phyloP scores from a whole-genome alignment of 1,140 invertebrate genomes.

The Platorchestia sp. region DNA sequence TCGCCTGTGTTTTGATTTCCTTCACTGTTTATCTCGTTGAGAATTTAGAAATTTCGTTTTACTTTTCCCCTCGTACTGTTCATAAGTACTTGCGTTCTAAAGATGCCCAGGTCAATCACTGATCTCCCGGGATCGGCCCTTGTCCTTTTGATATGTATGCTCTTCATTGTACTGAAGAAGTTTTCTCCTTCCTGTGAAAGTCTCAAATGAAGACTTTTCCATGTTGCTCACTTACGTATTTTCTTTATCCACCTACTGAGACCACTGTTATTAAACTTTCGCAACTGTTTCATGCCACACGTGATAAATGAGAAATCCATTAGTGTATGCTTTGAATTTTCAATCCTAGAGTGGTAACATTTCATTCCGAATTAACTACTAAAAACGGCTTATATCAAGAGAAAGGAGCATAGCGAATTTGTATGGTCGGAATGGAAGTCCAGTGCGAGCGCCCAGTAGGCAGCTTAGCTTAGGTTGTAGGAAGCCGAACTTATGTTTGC shows the following conservation, averaged over 20 bases:
- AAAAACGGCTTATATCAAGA: neutral
- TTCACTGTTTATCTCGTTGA: too few relatives aligned
- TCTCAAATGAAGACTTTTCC: neutral
- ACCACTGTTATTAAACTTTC: neutral
- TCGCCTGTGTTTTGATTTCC: too few relatives aligned
- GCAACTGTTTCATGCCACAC: neutral
- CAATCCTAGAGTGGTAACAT: neutral
- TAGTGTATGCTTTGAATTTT: neutral
- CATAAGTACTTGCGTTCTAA: too few relatives aligned
- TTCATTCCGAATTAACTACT: neutral
- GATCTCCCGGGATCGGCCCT: too few relatives aligned
- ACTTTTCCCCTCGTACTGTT: too few relatives aligned
- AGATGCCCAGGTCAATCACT: too few relatives aligned
- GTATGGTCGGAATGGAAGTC: neutral
- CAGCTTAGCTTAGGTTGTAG: neutral
- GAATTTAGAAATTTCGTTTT: too few relatives aligned
- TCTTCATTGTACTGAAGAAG: too few relatives aligned
- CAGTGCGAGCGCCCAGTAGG: neutral
- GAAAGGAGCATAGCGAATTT: neutral
- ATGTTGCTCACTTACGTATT: neutral
- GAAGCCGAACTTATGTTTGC: neutral
- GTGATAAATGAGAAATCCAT: neutral
- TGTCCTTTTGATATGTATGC: too few relatives aligned
- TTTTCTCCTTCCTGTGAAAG: neutral
- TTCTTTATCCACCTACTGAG: neutral